Conservation (phyloP, 2,113 vertebrate genomes). For the Emydura subglobosa region DNA sequence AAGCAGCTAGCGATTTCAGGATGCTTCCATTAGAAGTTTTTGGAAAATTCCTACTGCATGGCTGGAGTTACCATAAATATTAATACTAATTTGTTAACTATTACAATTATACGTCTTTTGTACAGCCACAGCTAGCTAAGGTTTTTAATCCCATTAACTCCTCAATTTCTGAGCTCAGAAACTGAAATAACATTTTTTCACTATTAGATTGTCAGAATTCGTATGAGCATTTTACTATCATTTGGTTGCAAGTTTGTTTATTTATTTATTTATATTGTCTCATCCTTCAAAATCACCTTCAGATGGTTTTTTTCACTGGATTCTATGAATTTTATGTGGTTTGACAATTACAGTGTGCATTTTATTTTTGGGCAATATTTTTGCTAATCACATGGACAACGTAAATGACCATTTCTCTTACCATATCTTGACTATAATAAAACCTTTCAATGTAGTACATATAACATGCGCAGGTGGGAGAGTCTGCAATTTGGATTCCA, state of each 20-base stretch:
- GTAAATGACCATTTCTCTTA: slow-evolving; percentile 24
- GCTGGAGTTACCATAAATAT: not conserved
- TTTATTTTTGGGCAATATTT: slow-evolving; percentile 19
- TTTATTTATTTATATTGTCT: not conserved
- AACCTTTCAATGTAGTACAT: not conserved
- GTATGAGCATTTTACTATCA: not conserved
- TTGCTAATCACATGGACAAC: not conserved
- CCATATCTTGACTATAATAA: not conserved
- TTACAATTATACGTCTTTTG: not conserved
- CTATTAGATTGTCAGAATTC: not conserved
- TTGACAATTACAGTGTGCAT: not conserved
- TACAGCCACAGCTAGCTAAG: no score
- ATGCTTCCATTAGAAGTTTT: not conserved
- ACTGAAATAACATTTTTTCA: not conserved
- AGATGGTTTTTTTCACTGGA: not conserved
- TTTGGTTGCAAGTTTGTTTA: not conserved
- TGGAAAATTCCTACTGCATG: not conserved
- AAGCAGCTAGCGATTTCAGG: not conserved
- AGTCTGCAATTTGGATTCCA: not conserved
- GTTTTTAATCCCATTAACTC: not conserved
- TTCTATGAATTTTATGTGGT: not conserved
- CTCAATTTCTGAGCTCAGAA: not conserved
- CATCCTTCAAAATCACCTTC: not conserved
- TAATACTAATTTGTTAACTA: not conserved
- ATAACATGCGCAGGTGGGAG: not conserved